Evolutionary conservation across 2,888 invertebrate species (phyloP).

Genomic region (Kryphioiulus occultus): DNA sequence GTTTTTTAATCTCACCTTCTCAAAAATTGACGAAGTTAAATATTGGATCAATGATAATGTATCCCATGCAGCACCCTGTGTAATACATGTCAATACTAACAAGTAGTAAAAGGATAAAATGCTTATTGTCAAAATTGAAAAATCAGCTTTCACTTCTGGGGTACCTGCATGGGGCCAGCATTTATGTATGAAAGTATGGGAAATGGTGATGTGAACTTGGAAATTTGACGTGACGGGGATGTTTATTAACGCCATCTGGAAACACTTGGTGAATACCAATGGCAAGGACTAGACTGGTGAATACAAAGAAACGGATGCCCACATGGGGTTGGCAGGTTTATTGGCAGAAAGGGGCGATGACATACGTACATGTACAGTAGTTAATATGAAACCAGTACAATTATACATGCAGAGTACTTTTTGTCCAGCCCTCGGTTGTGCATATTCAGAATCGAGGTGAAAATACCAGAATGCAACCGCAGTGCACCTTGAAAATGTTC

Average conservation of each 20-base stretch:
- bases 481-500: background rate
- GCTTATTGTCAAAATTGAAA: no score
- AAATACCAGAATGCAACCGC: background rate
- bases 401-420: background rate
- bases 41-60: no score
- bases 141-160: no score
- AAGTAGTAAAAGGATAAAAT: no score
- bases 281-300: background rate
- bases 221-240: background rate
- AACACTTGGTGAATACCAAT: background rate
- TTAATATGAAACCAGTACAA: background rate
- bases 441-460: background rate
- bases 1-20: no score
- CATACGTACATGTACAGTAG: background rate
- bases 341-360: background rate
- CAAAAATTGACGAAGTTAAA: no score
- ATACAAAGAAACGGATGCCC: background rate
- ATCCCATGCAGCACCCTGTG: no score
- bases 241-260: background rate
- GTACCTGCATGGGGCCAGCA: no score
- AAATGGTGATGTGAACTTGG: background rate
- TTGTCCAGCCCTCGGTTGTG: background rate
- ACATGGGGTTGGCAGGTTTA: background rate
- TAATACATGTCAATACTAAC: no score
- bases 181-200: no score